Evolutionary conservation across 2,113 vertebrate genomes (phyloP).

Genomic region (Corynorhinus townsendii): DNA sequence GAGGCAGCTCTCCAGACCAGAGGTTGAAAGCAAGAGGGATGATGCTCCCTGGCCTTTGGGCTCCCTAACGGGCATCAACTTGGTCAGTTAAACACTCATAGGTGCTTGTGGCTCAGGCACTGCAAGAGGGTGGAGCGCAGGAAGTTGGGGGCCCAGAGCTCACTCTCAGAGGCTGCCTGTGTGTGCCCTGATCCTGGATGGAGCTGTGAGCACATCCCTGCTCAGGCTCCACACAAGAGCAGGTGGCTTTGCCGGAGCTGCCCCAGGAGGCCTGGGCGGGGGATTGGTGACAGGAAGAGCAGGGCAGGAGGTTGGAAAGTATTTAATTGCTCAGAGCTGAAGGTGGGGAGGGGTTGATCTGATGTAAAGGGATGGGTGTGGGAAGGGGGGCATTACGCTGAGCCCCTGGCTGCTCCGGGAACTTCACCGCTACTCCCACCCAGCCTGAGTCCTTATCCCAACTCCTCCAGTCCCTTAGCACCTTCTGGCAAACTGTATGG

Average conservation of each 20-base stretch:
- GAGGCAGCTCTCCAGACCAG: neutral
- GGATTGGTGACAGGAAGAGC: slow-evolving; percentile 71
- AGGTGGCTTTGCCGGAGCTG: neutral
- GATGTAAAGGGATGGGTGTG: neutral
- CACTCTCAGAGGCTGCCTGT: neutral
- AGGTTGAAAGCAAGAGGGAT: neutral
- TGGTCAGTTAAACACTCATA: rapidly evolving
- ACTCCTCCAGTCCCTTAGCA: neutral
- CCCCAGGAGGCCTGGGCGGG: neutral
- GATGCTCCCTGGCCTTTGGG: too few species aligned
- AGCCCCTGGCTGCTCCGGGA: neutral
- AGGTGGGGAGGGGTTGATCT: neutral
- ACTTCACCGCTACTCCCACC: too few species aligned
- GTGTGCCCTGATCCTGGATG: neutral
- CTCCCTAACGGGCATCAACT: neutral
- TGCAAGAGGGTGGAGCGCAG: too few species aligned
- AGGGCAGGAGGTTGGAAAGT: slow-evolving; percentile 73
- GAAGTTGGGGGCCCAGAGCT: neutral
- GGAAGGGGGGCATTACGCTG: neutral
- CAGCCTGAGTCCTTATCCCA: neutral
- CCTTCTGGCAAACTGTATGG: neutral
- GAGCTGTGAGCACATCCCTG: neutral
- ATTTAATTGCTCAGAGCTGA: slow-evolving; percentile 65
- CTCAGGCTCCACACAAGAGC: neutral
- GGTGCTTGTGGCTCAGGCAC: neutral